A percentile compares a stretch with the other conserved stretches of the same genome.
Evolutionary conservation across 1,140 invertebrate species (phyloP).

Genomic region (Trissolcus basalis): DNA sequence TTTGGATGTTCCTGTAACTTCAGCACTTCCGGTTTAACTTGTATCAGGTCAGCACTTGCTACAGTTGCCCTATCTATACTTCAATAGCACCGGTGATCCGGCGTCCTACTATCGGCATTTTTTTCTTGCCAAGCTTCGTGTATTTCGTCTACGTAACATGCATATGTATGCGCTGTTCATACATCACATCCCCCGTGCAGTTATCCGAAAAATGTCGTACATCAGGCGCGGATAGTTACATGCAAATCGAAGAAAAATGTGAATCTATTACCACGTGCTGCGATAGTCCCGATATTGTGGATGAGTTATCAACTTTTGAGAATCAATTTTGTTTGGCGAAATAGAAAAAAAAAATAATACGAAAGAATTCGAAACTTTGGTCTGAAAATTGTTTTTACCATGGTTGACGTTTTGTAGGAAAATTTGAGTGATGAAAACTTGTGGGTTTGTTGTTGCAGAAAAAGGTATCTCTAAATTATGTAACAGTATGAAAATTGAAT

Average conservation of each 20-base stretch:
- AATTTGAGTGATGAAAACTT: no score
- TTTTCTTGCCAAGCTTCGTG: constrained; percentile 48
- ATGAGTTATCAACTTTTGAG: constrained; percentile 14
- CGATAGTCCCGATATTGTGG: constrained; percentile 7
- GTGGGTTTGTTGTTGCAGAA: background rate
- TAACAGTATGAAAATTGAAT: constrained; percentile 17
- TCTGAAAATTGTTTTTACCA: no score
- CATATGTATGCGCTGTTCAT: constrained; percentile 43
- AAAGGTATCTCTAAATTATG: constrained; percentile 18
- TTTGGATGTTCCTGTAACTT: constrained; percentile 51
- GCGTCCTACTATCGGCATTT: constrained; percentile 46
- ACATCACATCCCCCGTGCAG: constrained; percentile 35
- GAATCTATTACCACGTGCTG: constrained; percentile 21
- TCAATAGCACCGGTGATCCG: constrained; percentile 37
- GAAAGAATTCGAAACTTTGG: no score
- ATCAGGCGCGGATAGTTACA: constrained; percentile 18
- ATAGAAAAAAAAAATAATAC: no score
- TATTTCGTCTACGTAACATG: constrained; percentile 47
- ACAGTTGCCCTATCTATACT: constrained; percentile 30
- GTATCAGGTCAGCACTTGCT: constrained; percentile 29
- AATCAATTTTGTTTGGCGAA: constrained; percentile 1
- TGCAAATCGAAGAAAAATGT: constrained; percentile 28
- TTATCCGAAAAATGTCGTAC: constrained; percentile 46
- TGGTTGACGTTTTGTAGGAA: background rate
- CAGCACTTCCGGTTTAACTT: constrained; percentile 53